A percentile compares a stretch with the other conserved stretches of the same genome.
phyloP scores from a whole-genome alignment of 2,797 vertebrate species.

The Spizella passerina region DNA sequence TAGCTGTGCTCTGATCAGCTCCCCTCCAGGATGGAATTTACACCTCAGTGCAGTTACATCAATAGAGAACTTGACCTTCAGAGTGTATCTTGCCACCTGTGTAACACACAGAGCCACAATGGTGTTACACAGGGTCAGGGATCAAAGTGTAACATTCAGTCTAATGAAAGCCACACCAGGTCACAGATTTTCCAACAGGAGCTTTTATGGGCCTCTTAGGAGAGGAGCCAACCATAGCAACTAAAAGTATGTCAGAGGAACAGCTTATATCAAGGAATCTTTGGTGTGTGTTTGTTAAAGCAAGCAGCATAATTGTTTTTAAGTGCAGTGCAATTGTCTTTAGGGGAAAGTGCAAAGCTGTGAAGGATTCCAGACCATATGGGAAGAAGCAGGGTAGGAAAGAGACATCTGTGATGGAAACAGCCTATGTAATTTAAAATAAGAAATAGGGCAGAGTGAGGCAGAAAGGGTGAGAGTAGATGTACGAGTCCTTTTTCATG shows the following conservation, averaged over 20 bases:
- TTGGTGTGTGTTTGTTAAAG: background rate
- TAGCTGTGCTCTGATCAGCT: background rate
- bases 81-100: background rate
- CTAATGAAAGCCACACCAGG: background rate
- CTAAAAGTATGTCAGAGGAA: background rate
- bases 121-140: background rate
- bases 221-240: background rate
- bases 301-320: background rate
- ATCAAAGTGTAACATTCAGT: background rate
- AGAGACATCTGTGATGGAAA: background rate
- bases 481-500: background rate
- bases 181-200: background rate
- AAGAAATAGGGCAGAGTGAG: background rate
- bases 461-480: background rate
- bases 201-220: background rate
- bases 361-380: slow-evolving; percentile 16
- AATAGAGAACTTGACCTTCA: background rate
- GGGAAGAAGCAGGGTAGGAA: background rate
- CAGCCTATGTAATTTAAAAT: background rate
- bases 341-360: background rate
- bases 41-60: background rate
- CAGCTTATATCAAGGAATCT: background rate
- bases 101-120: background rate
- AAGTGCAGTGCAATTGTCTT: background rate
- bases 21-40: background rate